Evolutionary conservation across 1,140 invertebrate species (phyloP), one percentile per base, ranked within the genome.

Genomic region (Cydia amplana): DNA sequence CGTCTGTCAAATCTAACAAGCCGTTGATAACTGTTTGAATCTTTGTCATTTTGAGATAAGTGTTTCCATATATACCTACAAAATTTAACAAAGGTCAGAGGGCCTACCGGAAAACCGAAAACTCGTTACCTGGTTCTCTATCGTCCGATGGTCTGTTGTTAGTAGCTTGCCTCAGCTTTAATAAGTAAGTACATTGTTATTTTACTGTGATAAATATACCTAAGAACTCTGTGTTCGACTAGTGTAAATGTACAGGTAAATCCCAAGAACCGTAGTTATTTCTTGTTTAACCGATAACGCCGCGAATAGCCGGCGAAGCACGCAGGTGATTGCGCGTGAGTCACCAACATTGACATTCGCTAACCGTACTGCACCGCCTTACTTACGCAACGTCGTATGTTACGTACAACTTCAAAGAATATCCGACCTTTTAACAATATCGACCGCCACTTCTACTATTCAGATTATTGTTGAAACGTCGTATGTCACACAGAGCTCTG

Each of bases 291-390:
- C 64, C 64, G 25, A 67, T 67, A 67, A 67, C 23, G 64, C 25
- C 63, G 63, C 63, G 16, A 14, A 36, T 36, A 67, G 64, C 64
- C 32, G 70, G 74, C 28, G 36, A 73, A 75, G 65, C 65, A 76
- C 18, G 75, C 55, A 36, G 64, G 74, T 73, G 75, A 76, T 77
- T 79, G 78, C 75, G 76, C 46, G 67, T 83, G 82, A 83, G 49
- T 80, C 82, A 83, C 64, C 74, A 43, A 63, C 79, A 80, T 80
- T 80, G 77, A 80, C 70, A 80, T 80, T 80, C 79, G 70, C 28
- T 4, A 28, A 16, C 20, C 64, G 76, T 67, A 67, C 23, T 67
- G 7, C 16, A 55, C n/a, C 16, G 16, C 1, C 6, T 18, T 55
- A 18, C 1, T 55, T 7, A 18, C 51, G 51, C 18, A 55, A 55